phyloP scores from a whole-genome alignment of 2,888 invertebrate genomes.

The Drosophila anomalipes region DNA sequence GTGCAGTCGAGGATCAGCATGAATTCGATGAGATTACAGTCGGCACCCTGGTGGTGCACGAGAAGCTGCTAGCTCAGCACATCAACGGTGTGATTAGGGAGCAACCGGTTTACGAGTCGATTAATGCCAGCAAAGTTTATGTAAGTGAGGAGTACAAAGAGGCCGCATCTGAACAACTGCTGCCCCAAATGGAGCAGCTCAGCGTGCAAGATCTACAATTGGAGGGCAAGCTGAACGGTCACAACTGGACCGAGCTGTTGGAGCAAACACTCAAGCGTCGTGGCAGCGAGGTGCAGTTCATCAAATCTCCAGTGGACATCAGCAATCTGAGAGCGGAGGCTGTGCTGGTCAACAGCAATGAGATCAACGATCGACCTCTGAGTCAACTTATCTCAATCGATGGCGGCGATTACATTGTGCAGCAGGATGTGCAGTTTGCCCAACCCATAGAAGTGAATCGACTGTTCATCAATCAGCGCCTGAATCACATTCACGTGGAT shows the following conservation, averaged over 20 bases:
- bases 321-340: slow-evolving; percentile 78
- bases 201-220: slow-evolving; percentile 85
- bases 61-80: slow-evolving; percentile 57
- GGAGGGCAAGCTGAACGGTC: slow-evolving; percentile 86
- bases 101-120: slow-evolving; percentile 72
- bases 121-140: slow-evolving; percentile 70
- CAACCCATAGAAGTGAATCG: slow-evolving; percentile 84
- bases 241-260: slow-evolving; percentile 85
- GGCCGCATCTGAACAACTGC: slow-evolving; percentile 14
- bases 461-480: slow-evolving; percentile 83
- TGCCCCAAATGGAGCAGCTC: slow-evolving; percentile 63
- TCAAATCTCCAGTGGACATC: slow-evolving; percentile 79
- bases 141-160: slow-evolving; percentile 57
- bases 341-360: slow-evolving; percentile 70
- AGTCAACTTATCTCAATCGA: slow-evolving; percentile 83
- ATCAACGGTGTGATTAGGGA: slow-evolving; percentile 72
- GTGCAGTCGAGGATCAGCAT: slow-evolving; percentile 45
- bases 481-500: slow-evolving; percentile 86
- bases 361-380: slow-evolving; percentile 72
- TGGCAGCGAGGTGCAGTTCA: slow-evolving; percentile 85
- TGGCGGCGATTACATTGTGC: slow-evolving; percentile 84
- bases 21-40: slow-evolving; percentile 74
- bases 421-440: slow-evolving; percentile 85
- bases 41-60: slow-evolving; percentile 73
- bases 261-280: slow-evolving; percentile 85